phyloP scores from a whole-genome alignment of 2,113 vertebrate genomes.

The Sprattus sprattus region DNA sequence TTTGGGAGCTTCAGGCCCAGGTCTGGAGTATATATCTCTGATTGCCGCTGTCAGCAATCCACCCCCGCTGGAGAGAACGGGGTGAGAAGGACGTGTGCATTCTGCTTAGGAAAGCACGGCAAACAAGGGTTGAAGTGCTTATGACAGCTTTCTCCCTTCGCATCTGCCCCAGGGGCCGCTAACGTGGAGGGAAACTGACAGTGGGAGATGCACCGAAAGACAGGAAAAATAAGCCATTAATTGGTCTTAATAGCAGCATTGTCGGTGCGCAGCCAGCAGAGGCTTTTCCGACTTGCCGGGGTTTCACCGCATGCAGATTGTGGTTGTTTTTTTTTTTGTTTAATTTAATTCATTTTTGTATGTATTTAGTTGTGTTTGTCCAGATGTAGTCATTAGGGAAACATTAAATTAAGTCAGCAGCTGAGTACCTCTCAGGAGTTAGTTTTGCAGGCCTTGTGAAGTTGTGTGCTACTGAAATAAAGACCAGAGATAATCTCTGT shows the following conservation, averaged over 20 bases:
- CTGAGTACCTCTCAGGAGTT: too few species aligned
- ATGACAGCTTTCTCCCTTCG: conserved; percentile 59
- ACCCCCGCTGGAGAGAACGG: background rate
- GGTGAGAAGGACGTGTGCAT: background rate
- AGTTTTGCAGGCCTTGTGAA: too few species aligned
- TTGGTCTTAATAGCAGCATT: conserved; percentile 71
- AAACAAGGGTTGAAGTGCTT: conserved; percentile 39
- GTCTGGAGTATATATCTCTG: background rate
- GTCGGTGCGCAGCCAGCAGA: conserved; percentile 58
- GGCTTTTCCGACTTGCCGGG: background rate
- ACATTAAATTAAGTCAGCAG: too few species aligned
- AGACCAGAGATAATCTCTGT: too few species aligned
- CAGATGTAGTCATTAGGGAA: too few species aligned
- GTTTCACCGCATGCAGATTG: background rate
- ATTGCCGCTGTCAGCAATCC: conserved; percentile 19
- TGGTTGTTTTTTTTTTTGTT: too few species aligned
- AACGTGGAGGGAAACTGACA: conserved; percentile 62
- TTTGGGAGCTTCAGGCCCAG: background rate
- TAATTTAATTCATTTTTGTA: too few species aligned
- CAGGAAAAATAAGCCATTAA: conserved; percentile 66
- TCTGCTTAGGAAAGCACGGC: conserved; percentile 30
- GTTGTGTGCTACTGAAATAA: too few species aligned
- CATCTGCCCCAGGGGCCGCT: conserved; percentile 52
- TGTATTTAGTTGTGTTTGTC: too few species aligned
- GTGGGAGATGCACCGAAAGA: conserved; percentile 62